These are phyloP conservation scores for Trichechus manatus DNA, from an alignment of 2,113 vertebrate species.

Conservation along the genomic window DNA sequence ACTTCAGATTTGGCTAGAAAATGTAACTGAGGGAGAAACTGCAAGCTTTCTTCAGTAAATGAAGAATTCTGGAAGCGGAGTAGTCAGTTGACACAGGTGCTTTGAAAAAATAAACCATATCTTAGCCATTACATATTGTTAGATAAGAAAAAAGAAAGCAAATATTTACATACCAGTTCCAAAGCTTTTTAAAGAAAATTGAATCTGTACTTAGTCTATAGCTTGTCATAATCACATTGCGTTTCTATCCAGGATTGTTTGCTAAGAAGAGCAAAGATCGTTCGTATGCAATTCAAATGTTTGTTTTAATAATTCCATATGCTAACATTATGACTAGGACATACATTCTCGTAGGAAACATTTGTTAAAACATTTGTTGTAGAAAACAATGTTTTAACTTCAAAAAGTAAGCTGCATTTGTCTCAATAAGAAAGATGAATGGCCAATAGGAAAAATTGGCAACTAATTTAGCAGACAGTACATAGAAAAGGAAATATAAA, in stretches of 20 bases:
- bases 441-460: background rate
- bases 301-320: slow-evolving; percentile 54
- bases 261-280: slow-evolving; percentile 48
- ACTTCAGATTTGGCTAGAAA: slow-evolving; percentile 39
- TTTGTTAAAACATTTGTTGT: slow-evolving; percentile 46
- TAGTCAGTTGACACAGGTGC: background rate
- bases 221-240: slow-evolving; percentile 22
- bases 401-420: slow-evolving; percentile 23
- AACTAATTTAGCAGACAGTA: background rate
- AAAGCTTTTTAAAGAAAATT: background rate
- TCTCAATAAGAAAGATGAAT: slow-evolving; percentile 20
- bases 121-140: background rate
- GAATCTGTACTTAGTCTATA: background rate
- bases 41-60: background rate
- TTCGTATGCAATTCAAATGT: slow-evolving; percentile 25
- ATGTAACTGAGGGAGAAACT: background rate
- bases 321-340: slow-evolving; percentile 43
- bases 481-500: slow-evolving; percentile 27
- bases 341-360: slow-evolving; percentile 29
- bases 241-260: slow-evolving; percentile 42
- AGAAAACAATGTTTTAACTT: background rate
- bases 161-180: slow-evolving; percentile 23
- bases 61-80: slow-evolving; percentile 26
- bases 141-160: background rate
- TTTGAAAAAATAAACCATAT: background rate